phyloP scores from a whole-genome alignment of 2,888 invertebrate species.

The Suillia variegata region DNA sequence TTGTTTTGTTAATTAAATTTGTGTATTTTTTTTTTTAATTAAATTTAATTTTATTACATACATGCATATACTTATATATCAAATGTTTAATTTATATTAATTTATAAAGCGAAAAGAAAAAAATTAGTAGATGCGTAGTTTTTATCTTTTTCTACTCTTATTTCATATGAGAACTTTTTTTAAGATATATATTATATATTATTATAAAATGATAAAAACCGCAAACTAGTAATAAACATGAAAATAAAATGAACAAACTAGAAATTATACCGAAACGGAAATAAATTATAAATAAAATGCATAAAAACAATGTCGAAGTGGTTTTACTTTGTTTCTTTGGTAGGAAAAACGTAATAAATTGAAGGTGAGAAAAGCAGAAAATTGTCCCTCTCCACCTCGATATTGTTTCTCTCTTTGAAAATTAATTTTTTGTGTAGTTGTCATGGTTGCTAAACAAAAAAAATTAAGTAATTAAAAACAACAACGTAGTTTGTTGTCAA shows the following conservation, averaged over 20 bases:
- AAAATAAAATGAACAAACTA: constrained; percentile 48
- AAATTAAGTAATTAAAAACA: too few species aligned
- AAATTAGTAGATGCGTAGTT: constrained; percentile 26
- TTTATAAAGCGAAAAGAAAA: constrained; percentile 7
- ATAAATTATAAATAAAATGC: constrained; percentile 40
- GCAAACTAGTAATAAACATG: constrained; percentile 45
- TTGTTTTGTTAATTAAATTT: too few species aligned
- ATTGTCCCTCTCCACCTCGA: too few species aligned
- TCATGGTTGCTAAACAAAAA: too few species aligned
- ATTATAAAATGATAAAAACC: constrained; percentile 39
- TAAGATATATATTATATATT: too few species aligned
- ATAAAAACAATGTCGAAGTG: constrained; percentile 34
- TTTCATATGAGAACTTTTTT: constrained; percentile 51
- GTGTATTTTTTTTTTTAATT: constrained; percentile 27
- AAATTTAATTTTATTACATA: constrained; percentile 20
- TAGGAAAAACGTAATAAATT: neutral
- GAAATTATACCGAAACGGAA: constrained; percentile 57
- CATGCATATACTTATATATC: neutral
- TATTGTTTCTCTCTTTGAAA: too few species aligned
- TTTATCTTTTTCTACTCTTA: constrained; percentile 45
- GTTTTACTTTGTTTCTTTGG: neutral
- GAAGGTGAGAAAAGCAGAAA: too few species aligned
- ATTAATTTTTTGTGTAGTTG: too few species aligned
- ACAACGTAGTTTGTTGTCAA: too few species aligned
- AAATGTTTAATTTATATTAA: constrained; percentile 1